Percentiles rank a stretch among this genome's conserved stretches.
phyloP scores from a whole-genome alignment of 2,888 invertebrate species.

The Clunio marinus region DNA sequence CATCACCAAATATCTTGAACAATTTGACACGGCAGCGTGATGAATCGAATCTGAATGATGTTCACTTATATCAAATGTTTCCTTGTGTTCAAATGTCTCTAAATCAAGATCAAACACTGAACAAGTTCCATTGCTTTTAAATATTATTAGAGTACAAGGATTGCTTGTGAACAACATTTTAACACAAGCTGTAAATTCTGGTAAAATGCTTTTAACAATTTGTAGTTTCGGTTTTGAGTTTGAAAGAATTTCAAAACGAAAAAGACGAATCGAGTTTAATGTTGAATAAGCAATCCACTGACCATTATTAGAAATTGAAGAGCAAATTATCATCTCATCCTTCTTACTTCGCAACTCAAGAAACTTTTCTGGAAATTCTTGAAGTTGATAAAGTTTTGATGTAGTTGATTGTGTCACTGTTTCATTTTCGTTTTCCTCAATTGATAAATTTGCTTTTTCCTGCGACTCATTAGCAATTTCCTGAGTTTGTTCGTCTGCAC shows the following conservation, averaged over 20 bases:
- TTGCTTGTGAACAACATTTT: constrained; percentile 51
- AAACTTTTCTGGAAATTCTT: constrained; percentile 58
- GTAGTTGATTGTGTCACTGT: constrained; percentile 45
- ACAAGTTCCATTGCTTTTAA: constrained; percentile 49
- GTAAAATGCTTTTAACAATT: constrained; percentile 48
- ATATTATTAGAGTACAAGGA: constrained; percentile 50
- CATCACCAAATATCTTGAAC: constrained; percentile 61
- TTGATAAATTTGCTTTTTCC: too few species aligned
- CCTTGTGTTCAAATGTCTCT: constrained; percentile 46
- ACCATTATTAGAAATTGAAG: constrained; percentile 66
- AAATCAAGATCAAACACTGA: constrained; percentile 50
- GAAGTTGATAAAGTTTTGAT: constrained; percentile 37
- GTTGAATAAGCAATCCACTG: constrained; percentile 74
- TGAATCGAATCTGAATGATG: constrained; percentile 55
- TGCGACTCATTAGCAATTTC: constrained; percentile 44
- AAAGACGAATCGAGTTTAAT: constrained; percentile 60
- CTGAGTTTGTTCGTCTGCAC: constrained; percentile 43
- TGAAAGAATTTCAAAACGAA: constrained; percentile 58
- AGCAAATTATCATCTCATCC: constrained; percentile 64
- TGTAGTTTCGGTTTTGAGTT: constrained; percentile 45
- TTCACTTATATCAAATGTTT: constrained; percentile 48
- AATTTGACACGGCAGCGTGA: constrained; percentile 53
- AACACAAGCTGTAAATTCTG: constrained; percentile 47
- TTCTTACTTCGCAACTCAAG: constrained; percentile 63
- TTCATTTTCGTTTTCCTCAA: constrained; percentile 43